Conservation (phyloP, 2,113 vertebrate species). For the Tragelaphus strepsiceros region DNA sequence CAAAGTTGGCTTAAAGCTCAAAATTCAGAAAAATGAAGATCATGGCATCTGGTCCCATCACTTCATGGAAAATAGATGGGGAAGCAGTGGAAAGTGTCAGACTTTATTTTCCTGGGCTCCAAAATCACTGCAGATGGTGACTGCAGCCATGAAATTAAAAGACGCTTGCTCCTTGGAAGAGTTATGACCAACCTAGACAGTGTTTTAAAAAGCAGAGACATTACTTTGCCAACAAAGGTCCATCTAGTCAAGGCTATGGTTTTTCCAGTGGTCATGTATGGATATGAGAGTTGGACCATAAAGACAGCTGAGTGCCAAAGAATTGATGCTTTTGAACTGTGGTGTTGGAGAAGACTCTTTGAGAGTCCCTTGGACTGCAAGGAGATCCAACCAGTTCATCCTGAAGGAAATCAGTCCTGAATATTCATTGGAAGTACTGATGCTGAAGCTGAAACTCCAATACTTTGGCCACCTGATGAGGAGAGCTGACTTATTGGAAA, state of each 20-base stretch:
- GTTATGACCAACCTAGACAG: background rate
- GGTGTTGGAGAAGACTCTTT: background rate
- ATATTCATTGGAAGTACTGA: background rate
- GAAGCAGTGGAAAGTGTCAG: background rate
- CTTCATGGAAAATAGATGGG: background rate
- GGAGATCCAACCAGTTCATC: background rate
- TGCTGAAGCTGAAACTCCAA: background rate
- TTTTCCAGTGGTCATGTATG: background rate
- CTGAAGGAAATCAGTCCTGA: background rate
- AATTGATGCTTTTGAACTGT: background rate
- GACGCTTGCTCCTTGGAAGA: background rate
- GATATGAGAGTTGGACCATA: background rate
- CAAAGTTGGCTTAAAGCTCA: background rate
- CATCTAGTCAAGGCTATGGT: background rate
- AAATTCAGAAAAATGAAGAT: background rate
- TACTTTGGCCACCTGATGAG: background rate
- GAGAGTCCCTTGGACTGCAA: background rate
- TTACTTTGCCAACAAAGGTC: background rate
- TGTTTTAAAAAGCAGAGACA: background rate
- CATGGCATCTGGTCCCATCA: background rate
- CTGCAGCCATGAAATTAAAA: background rate
- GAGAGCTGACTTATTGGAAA: background rate
- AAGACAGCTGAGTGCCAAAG: background rate
- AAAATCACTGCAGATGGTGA: background rate
- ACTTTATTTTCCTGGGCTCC: rapidly evolving